Evolutionary conservation across 2,888 invertebrate species (phyloP).

Genomic region (Drosophila kambysellisi): DNA sequence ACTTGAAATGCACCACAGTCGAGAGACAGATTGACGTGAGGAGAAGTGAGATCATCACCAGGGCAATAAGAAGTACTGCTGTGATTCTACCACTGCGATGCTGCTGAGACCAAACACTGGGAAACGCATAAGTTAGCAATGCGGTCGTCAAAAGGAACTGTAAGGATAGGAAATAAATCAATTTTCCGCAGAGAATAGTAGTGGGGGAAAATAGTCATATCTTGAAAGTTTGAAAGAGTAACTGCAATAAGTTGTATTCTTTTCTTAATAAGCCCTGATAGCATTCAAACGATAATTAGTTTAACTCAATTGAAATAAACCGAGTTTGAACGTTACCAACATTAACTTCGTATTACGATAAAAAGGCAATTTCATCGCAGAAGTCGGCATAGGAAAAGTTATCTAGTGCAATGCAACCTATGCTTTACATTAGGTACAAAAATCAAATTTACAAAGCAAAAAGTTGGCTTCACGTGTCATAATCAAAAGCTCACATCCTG

Average conservation of each 20-base stretch:
- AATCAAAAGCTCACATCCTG: slow-evolving; percentile 78
- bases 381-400: neutral
- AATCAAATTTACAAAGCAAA: neutral
- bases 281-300: neutral
- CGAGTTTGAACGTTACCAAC: no score
- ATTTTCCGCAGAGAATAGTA: neutral
- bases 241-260: neutral
- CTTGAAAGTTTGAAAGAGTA: neutral
- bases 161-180: neutral
- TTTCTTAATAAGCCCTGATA: neutral
- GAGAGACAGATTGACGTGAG: slow-evolving; percentile 83
- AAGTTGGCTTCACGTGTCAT: slow-evolving; percentile 63
- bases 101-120: slow-evolving; percentile 79
- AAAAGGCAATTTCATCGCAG: neutral
- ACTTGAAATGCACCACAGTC: slow-evolving; percentile 84
- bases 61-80: slow-evolving; percentile 68
- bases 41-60: slow-evolving; percentile 79
- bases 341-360: neutral
- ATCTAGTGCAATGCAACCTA: neutral
- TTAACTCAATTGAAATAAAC: neutral
- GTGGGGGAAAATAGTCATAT: neutral
- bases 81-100: slow-evolving; percentile 75
- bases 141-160: slow-evolving; percentile 82
- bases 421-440: neutral
- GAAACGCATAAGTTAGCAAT: slow-evolving; percentile 82